phyloP scores from a whole-genome alignment of 1,140 invertebrate genomes.

The Rhopalosiphum padi region DNA sequence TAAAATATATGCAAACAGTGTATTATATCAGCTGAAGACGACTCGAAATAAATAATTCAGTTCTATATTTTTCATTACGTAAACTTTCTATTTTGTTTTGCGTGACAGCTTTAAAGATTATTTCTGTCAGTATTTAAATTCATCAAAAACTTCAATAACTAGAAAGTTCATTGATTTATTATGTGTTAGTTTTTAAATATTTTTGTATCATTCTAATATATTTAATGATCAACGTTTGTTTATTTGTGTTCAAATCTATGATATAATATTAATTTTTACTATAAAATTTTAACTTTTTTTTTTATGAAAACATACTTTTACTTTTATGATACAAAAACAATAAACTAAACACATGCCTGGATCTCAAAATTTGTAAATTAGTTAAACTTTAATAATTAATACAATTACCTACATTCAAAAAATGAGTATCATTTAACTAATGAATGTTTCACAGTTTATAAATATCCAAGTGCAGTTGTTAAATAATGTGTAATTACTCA shows the following conservation, averaged over 20 bases:
- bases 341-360: neutral
- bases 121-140: neutral
- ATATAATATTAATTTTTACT: neutral
- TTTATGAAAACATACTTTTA: too few relatives aligned
- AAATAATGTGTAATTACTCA: neutral
- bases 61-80: neutral
- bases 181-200: neutral
- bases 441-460: neutral
- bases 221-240: neutral
- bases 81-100: constrained; percentile 15
- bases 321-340: neutral
- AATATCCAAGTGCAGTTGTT: neutral
- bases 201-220: neutral
- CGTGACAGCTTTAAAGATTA: constrained; percentile 13
- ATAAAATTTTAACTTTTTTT: neutral
- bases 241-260: neutral
- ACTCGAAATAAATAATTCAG: constrained; percentile 2
- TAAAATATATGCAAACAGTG: neutral
- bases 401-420: neutral
- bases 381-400: neutral
- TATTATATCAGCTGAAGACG: neutral
- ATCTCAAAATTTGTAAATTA: neutral
- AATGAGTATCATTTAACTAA: neutral
- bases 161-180: neutral
- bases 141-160: neutral